phyloP scores from a whole-genome alignment of 2,888 invertebrate species.

The Torymus tubicola region DNA sequence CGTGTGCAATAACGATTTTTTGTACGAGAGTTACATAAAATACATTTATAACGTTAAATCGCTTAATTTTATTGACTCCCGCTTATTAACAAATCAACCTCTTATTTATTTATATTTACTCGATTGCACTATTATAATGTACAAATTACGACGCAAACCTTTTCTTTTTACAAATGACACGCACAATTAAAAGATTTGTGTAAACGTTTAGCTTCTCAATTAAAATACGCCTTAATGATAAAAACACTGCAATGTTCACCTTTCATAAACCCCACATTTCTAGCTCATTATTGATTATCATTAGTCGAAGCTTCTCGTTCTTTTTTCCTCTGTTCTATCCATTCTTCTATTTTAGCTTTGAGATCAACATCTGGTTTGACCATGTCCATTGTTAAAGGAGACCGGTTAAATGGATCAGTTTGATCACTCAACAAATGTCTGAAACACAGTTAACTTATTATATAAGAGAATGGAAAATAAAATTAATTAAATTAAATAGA shows the following conservation, averaged over 20 bases:
- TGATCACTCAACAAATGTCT: constrained; percentile 94
- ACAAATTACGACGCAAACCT: constrained; percentile 42
- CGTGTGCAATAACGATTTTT: constrained; percentile 51
- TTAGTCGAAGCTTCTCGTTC: constrained; percentile 59
- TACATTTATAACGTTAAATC: constrained; percentile 50
- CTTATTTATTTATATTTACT: constrained; percentile 47
- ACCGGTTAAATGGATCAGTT: constrained; percentile 96
- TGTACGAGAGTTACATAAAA: constrained; percentile 54
- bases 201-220: constrained; percentile 35
- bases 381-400: constrained; percentile 95
- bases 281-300: constrained; percentile 41
- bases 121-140: constrained; percentile 46
- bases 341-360: constrained; percentile 86
- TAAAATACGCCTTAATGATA: constrained; percentile 51
- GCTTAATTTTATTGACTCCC: constrained; percentile 48
- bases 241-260: constrained; percentile 48
- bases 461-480: constrained; percentile 49
- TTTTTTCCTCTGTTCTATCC: constrained; percentile 83
- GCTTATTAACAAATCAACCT: constrained; percentile 46
- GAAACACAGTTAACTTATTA: too few species aligned
- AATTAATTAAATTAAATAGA: constrained; percentile 42
- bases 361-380: constrained; percentile 88
- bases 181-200: constrained; percentile 48
- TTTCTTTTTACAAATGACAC: constrained; percentile 50
- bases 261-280: constrained; percentile 22